phyloP scores from a whole-genome alignment of 2,797 vertebrate species.

The Rhabdophis nuchalis region DNA sequence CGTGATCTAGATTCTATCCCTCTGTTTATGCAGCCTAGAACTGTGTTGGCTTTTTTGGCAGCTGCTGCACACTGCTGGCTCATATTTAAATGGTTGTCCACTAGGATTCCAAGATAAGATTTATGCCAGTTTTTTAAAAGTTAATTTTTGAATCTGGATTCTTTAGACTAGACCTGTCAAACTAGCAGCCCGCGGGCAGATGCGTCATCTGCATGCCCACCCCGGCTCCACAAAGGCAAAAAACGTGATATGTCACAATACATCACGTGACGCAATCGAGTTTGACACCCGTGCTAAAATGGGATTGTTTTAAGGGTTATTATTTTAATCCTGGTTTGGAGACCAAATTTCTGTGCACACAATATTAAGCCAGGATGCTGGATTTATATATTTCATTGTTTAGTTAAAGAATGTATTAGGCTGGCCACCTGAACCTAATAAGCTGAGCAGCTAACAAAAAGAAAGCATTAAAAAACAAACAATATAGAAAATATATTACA shows the following conservation, averaged over 20 bases:
- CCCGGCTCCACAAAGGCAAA: too few relatives aligned
- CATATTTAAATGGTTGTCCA: too few relatives aligned
- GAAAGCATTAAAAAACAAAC: neutral
- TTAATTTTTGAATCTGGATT: neutral
- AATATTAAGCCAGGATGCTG: neutral
- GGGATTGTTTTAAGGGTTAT: neutral
- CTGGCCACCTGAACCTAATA: neutral
- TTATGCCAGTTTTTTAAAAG: neutral
- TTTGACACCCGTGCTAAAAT: neutral
- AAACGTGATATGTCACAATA: too few relatives aligned
- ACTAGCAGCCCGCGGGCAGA: too few relatives aligned
- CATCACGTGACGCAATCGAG: too few relatives aligned
- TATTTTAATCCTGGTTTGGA: neutral
- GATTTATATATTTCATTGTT: neutral
- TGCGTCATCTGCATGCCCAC: too few relatives aligned
- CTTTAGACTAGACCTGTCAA: neutral
- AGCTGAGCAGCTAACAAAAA: neutral
- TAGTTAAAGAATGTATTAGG: neutral
- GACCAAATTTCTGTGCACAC: neutral
- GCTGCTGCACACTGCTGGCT: too few relatives aligned
- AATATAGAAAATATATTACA: neutral
- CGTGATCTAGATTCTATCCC: too few relatives aligned
- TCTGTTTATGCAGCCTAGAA: too few relatives aligned
- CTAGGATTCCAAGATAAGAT: too few relatives aligned
- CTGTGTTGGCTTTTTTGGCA: too few relatives aligned